A percentile compares a stretch with the other conserved stretches of the same genome.
phyloP scores from a whole-genome alignment of 2,797 vertebrate genomes.

The Tapera naevia region DNA sequence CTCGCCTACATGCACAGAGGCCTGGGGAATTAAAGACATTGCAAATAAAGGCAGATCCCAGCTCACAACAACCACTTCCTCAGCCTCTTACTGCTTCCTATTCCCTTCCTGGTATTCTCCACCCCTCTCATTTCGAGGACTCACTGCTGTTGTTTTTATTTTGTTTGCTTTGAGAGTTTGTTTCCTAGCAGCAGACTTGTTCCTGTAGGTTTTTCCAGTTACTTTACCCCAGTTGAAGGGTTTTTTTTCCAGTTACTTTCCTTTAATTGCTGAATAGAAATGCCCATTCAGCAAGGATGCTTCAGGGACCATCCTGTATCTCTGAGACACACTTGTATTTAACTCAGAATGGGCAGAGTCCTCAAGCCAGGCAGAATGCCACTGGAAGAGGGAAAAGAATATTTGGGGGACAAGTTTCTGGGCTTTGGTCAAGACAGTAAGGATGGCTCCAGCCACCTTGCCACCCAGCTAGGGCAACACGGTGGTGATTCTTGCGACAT shows the following conservation, averaged over 20 bases:
- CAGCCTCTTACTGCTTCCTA: slow-evolving; percentile 17
- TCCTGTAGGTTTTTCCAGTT: not conserved
- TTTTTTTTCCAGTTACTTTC: not conserved
- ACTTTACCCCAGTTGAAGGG: not conserved
- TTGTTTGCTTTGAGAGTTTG: slow-evolving; percentile 15
- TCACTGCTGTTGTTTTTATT: not conserved
- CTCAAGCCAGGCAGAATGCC: not conserved
- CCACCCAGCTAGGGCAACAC: not conserved
- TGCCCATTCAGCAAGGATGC: not conserved
- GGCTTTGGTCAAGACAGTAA: not conserved
- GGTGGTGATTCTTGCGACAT: not conserved
- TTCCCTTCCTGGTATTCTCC: slow-evolving; percentile 47
- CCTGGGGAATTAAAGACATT: not conserved
- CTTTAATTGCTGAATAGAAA: not conserved
- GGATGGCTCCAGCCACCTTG: not conserved
- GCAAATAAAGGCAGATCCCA: not conserved
- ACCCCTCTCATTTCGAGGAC: not conserved
- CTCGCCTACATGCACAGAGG: not conserved
- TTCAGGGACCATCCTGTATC: not conserved
- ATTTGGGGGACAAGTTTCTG: not conserved
- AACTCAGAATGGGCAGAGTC: not conserved
- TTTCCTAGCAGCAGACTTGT: slow-evolving; percentile 13
- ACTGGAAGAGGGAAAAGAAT: accelerated
- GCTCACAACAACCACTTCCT: not conserved
- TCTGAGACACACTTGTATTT: not conserved